Evolutionary conservation across 2,113 vertebrate species (phyloP), one percentile per base, ranked within the genome.

Genomic region (Malurus cyaneus): DNA sequence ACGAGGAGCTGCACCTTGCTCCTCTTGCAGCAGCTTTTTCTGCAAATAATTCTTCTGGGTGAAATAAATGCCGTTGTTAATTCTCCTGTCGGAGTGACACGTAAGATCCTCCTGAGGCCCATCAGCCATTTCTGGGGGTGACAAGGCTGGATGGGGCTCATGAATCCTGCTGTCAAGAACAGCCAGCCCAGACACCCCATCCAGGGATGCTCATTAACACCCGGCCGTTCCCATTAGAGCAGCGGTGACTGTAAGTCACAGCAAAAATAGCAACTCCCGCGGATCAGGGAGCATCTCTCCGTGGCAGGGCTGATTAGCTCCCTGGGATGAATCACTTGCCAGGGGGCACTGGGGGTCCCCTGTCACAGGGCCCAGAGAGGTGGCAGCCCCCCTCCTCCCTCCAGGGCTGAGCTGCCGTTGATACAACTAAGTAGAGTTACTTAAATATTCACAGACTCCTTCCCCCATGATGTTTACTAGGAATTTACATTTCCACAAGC

Each of bases 401-500:
- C 12, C 0, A 0, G 32, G 52, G 18, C 18, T 64, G 73, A 92
- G 73, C 61, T 67, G 65, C 34, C 32, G 1, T 73, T 64, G 91
- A 66, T 59, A 83, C 7, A 90, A 65, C 46, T 72, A 88, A 96
- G 67, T 41, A 59, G 82, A 92, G 80, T 59, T 78, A 67, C 80
- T 96, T 91, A 87, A 77, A 94, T 92, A 96, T 94, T 94, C 94
- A 96, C 69, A 71, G 86, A 47, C 49, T 91, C 65, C 44, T 93
- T 94, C 85, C 88, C 61, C 57, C 34, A 6, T 2, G 72, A 72
- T 94, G 77, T 94, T 92, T 85, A 80, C 59, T 53, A 46, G 71
- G 49, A 82, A 95, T 93, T 96, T 96, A 66, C 90, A 96, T 96
- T 95, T 93, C 91, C 62, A 86, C 88, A 83, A 88, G 87, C n/a